These are phyloP conservation scores for Lasioglossum leucozonium DNA, from an alignment of 2,888 invertebrate species.

Conservation along the genomic window DNA sequence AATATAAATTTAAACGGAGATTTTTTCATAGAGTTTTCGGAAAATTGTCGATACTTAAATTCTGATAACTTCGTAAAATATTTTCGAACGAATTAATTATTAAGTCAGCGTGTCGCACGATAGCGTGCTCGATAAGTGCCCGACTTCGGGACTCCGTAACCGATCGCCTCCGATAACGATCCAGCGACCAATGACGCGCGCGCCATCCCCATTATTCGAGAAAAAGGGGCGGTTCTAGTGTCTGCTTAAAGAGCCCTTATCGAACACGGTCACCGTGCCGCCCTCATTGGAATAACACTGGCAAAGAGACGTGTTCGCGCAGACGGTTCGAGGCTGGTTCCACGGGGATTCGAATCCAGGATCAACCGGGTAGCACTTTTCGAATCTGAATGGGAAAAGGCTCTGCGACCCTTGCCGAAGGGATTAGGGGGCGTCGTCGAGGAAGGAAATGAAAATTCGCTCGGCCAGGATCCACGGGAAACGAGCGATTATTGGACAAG, in stretches of 20 bases:
- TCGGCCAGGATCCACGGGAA: slow-evolving; percentile 67
- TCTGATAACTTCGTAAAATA: too few relatives aligned
- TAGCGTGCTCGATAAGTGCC: not conserved
- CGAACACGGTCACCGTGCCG: not conserved
- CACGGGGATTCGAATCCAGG: not conserved
- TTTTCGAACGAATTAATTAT: too few relatives aligned
- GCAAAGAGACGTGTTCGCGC: not conserved
- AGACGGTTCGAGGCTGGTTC: not conserved
- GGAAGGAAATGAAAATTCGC: slow-evolving; percentile 72
- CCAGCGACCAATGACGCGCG: not conserved
- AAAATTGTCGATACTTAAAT: too few relatives aligned
- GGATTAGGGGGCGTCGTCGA: slow-evolving; percentile 47
- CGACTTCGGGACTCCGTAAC: not conserved
- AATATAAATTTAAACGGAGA: too few relatives aligned
- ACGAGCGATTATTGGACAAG: slow-evolving; percentile 68
- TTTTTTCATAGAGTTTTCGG: too few relatives aligned
- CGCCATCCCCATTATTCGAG: not conserved
- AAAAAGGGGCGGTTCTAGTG: not conserved
- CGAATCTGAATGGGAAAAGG: slow-evolving; percentile 6
- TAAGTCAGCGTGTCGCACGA: too few relatives aligned
- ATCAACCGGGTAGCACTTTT: not conserved
- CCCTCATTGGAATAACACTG: not conserved
- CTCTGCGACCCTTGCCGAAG: slow-evolving; percentile 13
- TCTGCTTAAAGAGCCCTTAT: not conserved
- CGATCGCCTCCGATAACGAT: not conserved